Evolutionary conservation across 2,888 invertebrate species (phyloP), one percentile per base, ranked within the genome.

Genomic region (Drosophila pegasa): DNA sequence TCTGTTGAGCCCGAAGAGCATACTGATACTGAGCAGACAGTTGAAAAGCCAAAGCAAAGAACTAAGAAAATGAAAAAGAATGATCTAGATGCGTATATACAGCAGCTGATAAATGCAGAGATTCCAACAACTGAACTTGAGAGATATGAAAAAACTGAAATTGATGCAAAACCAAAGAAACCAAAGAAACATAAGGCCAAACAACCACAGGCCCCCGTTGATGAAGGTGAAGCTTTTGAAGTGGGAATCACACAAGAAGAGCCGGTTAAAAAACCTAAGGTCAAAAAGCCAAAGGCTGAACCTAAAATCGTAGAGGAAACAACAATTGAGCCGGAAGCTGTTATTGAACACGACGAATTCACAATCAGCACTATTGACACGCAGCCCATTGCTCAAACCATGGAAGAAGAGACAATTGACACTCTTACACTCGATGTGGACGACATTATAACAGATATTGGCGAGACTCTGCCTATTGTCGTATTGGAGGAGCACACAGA

Each of bases 41-140:
- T 33, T 33, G 62, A 77, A 5, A 75, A 77, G 58, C 91, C 80
- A 55, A 91, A 85, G 55, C 86, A 59, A 85, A 92, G 58, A 66
- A 80, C 69, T 41, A 87, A 75, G 61, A 91, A 88, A 72, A 79
- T 91, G 66, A 90, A 87, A n/a, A 91, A 91, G 54, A 72, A 88
- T 38, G 92, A 92, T 14, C 66, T 92, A 3, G 92, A 92, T 67
- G 91, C 79, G 6, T 92, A 92, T 40, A 91, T 92, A 45, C 89
- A 91, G 47, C 82, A 89, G 22, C 65, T 92, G 1, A 91, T 92
- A 25, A 90, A 92, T 59, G 89, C 90, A 3, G 91, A 92, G 69
- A 92, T 92, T 71, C 87, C 91, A n/a, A 85, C 91, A 68, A 92
- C 92, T 0, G 92, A 92, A 71, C 87, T 92, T 0, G 92, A 93